Evolutionary conservation across 1,140 invertebrate genomes (phyloP).

Genomic region (Drosophila carrolli): DNA sequence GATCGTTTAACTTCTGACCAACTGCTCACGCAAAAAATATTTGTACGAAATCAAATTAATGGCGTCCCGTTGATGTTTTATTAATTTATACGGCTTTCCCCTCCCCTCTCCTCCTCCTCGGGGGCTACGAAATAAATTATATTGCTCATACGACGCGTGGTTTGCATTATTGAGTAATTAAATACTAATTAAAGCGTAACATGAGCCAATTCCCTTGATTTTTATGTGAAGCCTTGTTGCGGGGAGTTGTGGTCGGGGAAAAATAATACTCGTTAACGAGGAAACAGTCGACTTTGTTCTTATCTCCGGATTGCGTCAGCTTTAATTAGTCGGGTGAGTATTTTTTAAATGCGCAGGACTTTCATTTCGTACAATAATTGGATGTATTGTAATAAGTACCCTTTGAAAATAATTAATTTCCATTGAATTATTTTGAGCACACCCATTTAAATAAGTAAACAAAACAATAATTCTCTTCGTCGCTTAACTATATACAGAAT

Average conservation of each 20-base stretch:
- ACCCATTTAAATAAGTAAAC: background rate
- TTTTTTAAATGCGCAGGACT: background rate
- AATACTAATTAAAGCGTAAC: constrained; percentile 82
- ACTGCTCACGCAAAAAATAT: constrained; percentile 76
- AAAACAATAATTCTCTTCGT: background rate
- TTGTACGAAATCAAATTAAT: constrained; percentile 81
- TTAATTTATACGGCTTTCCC: constrained; percentile 73
- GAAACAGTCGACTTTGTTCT: constrained; percentile 32
- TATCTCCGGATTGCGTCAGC: constrained; percentile 32
- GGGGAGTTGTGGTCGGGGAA: constrained; percentile 10
- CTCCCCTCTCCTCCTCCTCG: background rate
- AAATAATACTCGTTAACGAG: constrained; percentile 38
- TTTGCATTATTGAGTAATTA: constrained; percentile 81
- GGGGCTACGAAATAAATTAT: constrained; percentile 69
- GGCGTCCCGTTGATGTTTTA: constrained; percentile 76
- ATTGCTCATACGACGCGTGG: constrained; percentile 74
- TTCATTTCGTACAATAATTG: constrained; percentile 7
- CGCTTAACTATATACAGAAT: too few relatives aligned
- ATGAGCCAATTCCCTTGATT: constrained; percentile 61
- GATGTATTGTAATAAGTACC: background rate
- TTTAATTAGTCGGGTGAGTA: constrained; percentile 16
- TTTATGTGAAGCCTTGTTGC: constrained; percentile 26
- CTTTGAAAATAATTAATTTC: background rate
- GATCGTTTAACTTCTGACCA: constrained; percentile 65
- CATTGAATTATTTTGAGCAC: background rate